These are phyloP conservation scores for Druceiella hillmani DNA, from an alignment of 2,888 invertebrate species.

Conservation along the genomic window DNA sequence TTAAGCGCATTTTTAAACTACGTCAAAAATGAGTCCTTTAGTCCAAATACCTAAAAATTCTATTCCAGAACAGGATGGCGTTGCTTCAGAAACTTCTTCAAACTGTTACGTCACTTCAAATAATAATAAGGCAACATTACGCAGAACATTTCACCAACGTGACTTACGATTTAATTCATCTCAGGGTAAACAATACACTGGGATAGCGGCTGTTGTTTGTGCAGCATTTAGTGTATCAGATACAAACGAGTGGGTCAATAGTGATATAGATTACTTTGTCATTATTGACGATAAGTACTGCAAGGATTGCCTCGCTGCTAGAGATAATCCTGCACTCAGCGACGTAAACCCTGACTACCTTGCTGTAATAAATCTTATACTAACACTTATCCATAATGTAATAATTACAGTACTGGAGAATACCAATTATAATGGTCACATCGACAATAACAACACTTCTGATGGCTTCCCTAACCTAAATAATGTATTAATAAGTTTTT, in stretches of 20 bases:
- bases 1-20: constrained; percentile 12
- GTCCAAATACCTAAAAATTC: constrained; percentile 7
- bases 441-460: too few species aligned
- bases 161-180: constrained; percentile 13
- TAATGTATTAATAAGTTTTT: constrained; percentile 8
- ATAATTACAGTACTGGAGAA: too few species aligned
- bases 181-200: constrained; percentile 15
- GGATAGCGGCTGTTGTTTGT: constrained; percentile 17
- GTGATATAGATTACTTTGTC: constrained; percentile 14
- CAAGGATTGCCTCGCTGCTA: constrained; percentile 11
- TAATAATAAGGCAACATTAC: constrained; percentile 9
- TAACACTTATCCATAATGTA: too few species aligned
- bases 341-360: constrained; percentile 15
- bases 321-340: constrained; percentile 13
- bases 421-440: too few species aligned
- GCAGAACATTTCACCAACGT: constrained; percentile 12
- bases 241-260: constrained; percentile 12
- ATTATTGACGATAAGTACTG: constrained; percentile 16
- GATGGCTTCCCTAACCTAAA: too few species aligned
- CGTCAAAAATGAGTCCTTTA: constrained; percentile 7
- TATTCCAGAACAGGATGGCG: constrained; percentile 6
- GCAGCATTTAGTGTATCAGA: constrained; percentile 12
- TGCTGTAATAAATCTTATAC: constrained; percentile 15
- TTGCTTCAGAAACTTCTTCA: constrained; percentile 7
- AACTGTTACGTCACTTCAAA: constrained; percentile 8